Evolutionary conservation across 2,888 invertebrate species (phyloP).

Genomic region (Hydrotaea cyrtoneurina): DNA sequence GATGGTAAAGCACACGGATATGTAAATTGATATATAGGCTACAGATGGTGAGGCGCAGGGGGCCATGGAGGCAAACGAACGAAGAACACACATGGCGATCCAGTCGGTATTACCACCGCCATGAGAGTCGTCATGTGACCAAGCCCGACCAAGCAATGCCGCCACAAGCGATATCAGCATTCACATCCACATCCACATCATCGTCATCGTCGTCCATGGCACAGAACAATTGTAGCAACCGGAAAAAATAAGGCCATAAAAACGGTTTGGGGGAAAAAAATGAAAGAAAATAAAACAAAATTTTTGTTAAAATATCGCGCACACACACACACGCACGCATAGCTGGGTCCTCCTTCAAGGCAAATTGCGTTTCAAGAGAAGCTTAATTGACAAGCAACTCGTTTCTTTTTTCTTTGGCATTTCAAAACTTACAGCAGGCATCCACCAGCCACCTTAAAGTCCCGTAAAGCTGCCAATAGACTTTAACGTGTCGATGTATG

Average conservation of each 20-base stretch:
- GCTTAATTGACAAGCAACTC: too few relatives aligned
- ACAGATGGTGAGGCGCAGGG: constrained; percentile 35
- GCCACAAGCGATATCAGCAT: not conserved
- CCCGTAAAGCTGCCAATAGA: constrained; percentile 84
- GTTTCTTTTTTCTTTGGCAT: not conserved
- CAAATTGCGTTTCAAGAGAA: constrained; percentile 13
- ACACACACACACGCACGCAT: not conserved
- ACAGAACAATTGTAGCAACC: constrained; percentile 27
- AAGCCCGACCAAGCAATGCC: constrained; percentile 1
- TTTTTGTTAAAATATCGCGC: not conserved
- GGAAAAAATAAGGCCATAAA: constrained; percentile 66
- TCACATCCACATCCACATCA: constrained; percentile 42
- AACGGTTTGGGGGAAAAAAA: not conserved
- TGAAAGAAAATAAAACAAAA: not conserved
- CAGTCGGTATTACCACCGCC: constrained; percentile 44
- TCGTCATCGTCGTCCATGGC: constrained; percentile 34
- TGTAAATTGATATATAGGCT: constrained; percentile 87
- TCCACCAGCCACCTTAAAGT: constrained; percentile 85
- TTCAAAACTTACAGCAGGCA: constrained; percentile 84
- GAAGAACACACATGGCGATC: not conserved
- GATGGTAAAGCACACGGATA: constrained; percentile 88
- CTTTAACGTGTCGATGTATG: constrained; percentile 81
- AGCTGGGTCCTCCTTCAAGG: not conserved
- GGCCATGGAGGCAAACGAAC: not conserved
- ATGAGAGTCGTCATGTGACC: constrained; percentile 55